Base-by-base conservation (phyloP, 2,888 invertebrate genomes). In the Synanthedon tipuliformis region DNA sequence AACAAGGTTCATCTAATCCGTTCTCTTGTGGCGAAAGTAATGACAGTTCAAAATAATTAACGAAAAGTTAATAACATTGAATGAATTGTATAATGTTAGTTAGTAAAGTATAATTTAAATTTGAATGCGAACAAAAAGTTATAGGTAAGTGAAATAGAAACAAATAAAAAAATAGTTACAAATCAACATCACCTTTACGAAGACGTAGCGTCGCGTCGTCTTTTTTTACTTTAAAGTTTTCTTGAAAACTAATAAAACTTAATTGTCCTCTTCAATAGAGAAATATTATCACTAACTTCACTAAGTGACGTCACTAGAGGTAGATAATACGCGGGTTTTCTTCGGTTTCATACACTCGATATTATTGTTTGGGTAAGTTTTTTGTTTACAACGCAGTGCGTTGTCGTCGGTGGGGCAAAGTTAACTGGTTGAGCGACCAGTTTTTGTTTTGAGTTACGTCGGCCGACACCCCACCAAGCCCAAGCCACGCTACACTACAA, bases 1-100 rank as follows among this genome's bases (percentile, higher is more conserved):
- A 62, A 65, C 82, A 81, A 82, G 82, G 82, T 78, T 75, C 75
- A 68, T 72, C 73, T 73, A 69, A 74, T 72, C 73, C 81, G 63
- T 78, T 83, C 83, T 75, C 78, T 70, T 66, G 58, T 52, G 10
- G 34, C 8, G 34, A 34, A 34, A 34, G 7, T 34, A 34, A 34
- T 10, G 10, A 34, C 34, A 34, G 34, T 8, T 34, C 10, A 65
- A 64, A 64, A 68, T 62, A 62, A 63, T 63, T 67, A 77, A 79
- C 78, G 80, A 83, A 82, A 82, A 80, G 73, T 63, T 54, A 57
- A 65, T 61, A 58, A 23, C 45, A 13, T 13, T n/a, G 2, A 45
- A 13, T 13, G 3, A 45, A n/a, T 15, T n/a, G 3, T 45, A 34
- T 34, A 34, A 34, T 34, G 7, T 34, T 34, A 34, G 3, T 10